Evolutionary conservation across 1,140 invertebrate species (phyloP), one percentile per base, ranked within the genome.

Genomic region (Lucilia sericata): DNA sequence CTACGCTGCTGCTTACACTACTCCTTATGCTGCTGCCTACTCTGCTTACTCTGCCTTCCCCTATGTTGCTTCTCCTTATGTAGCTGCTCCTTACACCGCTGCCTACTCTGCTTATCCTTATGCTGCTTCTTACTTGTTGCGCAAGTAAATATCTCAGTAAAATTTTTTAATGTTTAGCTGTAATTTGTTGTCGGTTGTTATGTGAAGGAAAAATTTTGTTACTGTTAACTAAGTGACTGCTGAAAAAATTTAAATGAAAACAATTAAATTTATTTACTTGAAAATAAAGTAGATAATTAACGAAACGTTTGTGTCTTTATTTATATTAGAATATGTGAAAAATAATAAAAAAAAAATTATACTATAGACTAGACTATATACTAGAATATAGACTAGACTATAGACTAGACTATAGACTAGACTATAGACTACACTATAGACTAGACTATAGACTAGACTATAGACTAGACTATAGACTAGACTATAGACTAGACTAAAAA

Each of bases 71-170:
- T 78, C 83, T 70, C 47, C 76, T 2, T 84, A 80, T 55, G 75
- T 65, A 34, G 76, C 83, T 25, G 55, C 83, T 70, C 76, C 83
- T 25, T 81, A 81, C 19, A 55, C 83, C 60, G 51, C 75, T 36
- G 75, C 83, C 19, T 84, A 84, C 76, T 60, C 83, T 25, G 51
- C 42, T 13, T 85, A 85, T 65, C 83, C 83, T 74, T 85, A 84
- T 80, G 80, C 82, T 74, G 82, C 84, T 74, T 78, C 84, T 19
- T 85, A 85, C 51, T 30, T 85, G 76, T 74, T 85, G 42, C 84
- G 84, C 36, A 82, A 85, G 19, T 85, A 83, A n/a, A 80, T 49
- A 14, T 3, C 3, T 9, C 12, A 13, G 9, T 2, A 47, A 19
- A 78, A 21, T n/a, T 3, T 7, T 21, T 80, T 49, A 13, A 17